Base-by-base conservation (phyloP, 1,140 invertebrate species). In the Phortica variegata region DNA sequence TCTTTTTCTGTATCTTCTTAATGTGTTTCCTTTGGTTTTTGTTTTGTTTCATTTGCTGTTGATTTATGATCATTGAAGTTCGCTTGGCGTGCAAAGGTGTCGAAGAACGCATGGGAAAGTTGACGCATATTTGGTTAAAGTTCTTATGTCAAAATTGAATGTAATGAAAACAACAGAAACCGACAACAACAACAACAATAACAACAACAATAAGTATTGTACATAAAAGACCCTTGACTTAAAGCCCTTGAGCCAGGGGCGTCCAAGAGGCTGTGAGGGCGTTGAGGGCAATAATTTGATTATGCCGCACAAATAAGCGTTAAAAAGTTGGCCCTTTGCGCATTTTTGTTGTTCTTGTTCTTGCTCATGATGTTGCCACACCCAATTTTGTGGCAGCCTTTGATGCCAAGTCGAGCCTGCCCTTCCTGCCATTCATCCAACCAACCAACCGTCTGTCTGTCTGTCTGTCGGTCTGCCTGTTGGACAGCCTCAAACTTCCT, bases 301-400 rank as follows among this genome's bases (percentile, higher is more conserved):
- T 73, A 73, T 59, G 56, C 60, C 60, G 57, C 58, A 59, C 68
- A 73, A 73, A 73, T 66, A 70, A 71, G 70, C 70, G 60, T 73
- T 54, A 68, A 59, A 53, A 65, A 70, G 58, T 72, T 66, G 63
- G 52, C 52, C 56, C 33, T 34, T 15, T 34, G 33, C 33, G 10
- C 8, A 68, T 68, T 63, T 65, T 60, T 58, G 52, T 54, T n/a
- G n/a, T n/a, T n/a, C n/a, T n/a, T n/a, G n/a, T n/a, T n/a, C n/a
- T n/a, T n/a, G n/a, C n/a, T n/a, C n/a, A n/a, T n/a, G n/a, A n/a
- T n/a, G n/a, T n/a, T n/a, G n/a, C n/a, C n/a, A n/a, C n/a, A n/a
- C n/a, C n/a, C n/a, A n/a, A n/a, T n/a, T n/a, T n/a, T n/a, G n/a
- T n/a, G n/a, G n/a, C n/a, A n/a, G n/a, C n/a, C n/a, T n/a, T n/a